A percentile compares a stretch with the other conserved stretches of the same genome.
These are phyloP conservation scores for Andrena minutula DNA, from an alignment of 2,888 invertebrate species.

Conservation along the genomic window DNA sequence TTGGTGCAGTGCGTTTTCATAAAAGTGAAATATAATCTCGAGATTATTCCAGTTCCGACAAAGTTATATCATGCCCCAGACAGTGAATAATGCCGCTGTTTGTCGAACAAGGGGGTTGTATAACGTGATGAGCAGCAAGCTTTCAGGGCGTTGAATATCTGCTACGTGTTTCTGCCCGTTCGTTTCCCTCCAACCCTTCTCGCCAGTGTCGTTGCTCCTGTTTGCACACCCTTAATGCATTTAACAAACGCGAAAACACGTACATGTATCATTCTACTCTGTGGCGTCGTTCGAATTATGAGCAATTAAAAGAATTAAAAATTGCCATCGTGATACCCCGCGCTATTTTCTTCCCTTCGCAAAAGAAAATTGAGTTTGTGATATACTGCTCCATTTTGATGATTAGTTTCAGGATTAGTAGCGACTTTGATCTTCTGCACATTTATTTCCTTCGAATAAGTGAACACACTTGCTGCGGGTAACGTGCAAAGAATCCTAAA, in stretches of 20 bases:
- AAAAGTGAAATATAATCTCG: not conserved
- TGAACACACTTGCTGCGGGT: too few species aligned
- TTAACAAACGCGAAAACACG: conserved; percentile 46
- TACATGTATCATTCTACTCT: conserved; percentile 30
- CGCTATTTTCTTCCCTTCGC: too few species aligned
- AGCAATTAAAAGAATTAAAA: not conserved
- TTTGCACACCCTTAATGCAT: conserved; percentile 62
- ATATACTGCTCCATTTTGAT: not conserved
- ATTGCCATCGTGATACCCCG: too few species aligned
- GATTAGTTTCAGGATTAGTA: too few species aligned
- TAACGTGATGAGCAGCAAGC: conserved; percentile 50
- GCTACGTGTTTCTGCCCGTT: conserved; percentile 41
- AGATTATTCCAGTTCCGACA: conserved; percentile 18
- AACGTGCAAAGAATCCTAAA: conserved; percentile 16
- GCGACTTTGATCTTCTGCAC: too few species aligned
- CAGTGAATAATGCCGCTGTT: conserved; percentile 52
- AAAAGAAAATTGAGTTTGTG: not conserved
- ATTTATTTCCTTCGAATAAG: too few species aligned
- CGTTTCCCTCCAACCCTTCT: not conserved
- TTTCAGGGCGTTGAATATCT: conserved; percentile 39
- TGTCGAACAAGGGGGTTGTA: conserved; percentile 60
- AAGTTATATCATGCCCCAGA: conserved; percentile 35
- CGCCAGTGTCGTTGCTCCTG: conserved; percentile 41
- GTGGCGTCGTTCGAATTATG: conserved; percentile 14
- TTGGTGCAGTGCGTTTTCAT: too few species aligned